Percentiles rank a stretch among this genome's conserved stretches.
These are phyloP conservation scores for Caradrina clavipalpis DNA, from an alignment of 2,888 invertebrate genomes.

Conservation along the genomic window DNA sequence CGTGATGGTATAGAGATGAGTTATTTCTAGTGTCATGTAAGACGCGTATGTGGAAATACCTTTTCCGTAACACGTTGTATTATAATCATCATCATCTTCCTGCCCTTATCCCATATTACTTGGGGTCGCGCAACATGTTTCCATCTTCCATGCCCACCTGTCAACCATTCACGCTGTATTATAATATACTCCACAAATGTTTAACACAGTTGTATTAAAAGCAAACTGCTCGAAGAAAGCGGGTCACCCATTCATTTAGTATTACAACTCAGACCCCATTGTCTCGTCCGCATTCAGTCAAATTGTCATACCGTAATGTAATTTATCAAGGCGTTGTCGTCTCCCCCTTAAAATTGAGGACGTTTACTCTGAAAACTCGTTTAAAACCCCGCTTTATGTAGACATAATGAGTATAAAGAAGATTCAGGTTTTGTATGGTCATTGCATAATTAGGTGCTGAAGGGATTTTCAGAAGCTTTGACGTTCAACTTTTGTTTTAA, in stretches of 20 bases:
- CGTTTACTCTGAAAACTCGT: constrained; percentile 51
- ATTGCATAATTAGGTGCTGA: constrained; percentile 42
- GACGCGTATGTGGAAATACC: too few species aligned
- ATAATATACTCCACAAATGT: constrained; percentile 15
- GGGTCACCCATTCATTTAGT: constrained; percentile 61
- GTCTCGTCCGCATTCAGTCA: constrained; percentile 69
- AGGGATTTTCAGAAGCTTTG: background rate
- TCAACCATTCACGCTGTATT: too few species aligned
- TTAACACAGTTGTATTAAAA: constrained; percentile 19
- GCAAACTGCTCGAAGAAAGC: constrained; percentile 36
- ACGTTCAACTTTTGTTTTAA: constrained; percentile 9
- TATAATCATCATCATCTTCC: too few species aligned
- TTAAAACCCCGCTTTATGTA: constrained; percentile 42
- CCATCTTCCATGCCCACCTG: too few species aligned
- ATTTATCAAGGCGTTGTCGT: constrained; percentile 72
- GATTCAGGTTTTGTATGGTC: constrained; percentile 49
- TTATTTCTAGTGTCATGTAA: too few species aligned
- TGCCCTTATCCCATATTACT: too few species aligned
- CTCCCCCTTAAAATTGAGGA: constrained; percentile 62
- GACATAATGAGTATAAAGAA: constrained; percentile 41
- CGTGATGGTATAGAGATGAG: too few species aligned
- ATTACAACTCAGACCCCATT: constrained; percentile 62
- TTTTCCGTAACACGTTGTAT: too few species aligned
- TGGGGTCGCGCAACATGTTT: too few species aligned
- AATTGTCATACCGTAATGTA: constrained; percentile 74